Percentiles rank a stretch among this genome's conserved stretches.
Conservation (phyloP, 2,888 invertebrate species). For the Antheraea assamensis region DNA sequence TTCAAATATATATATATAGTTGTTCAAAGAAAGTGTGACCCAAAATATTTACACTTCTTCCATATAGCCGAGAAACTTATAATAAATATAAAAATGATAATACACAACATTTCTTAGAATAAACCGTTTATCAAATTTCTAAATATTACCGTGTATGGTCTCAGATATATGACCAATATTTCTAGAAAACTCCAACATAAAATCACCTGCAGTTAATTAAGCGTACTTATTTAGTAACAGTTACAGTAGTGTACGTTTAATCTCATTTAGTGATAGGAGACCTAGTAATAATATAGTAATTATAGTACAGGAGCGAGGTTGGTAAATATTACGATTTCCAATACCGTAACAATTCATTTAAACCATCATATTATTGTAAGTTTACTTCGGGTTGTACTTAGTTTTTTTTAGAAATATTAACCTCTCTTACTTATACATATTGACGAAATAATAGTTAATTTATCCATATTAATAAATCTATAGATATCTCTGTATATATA, state of each 20-base stretch:
- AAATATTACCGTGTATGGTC: not conserved
- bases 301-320: slow-evolving; percentile 45
- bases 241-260: slow-evolving; percentile 56
- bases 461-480: not conserved
- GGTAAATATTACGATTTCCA: not conserved
- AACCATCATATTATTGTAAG: not conserved
- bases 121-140: too few relatives aligned
- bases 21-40: too few relatives aligned
- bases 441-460: not conserved
- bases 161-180: not conserved
- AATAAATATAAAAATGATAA: too few relatives aligned
- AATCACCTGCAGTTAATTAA: slow-evolving; percentile 51
- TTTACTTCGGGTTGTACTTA: not conserved
- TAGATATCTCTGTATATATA: not conserved
- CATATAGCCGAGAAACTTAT: too few relatives aligned
- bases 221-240: slow-evolving; percentile 65
- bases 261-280: slow-evolving; percentile 75
- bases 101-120: too few relatives aligned
- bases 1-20: too few relatives aligned
- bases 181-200: slow-evolving; percentile 28
- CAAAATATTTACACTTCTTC: too few relatives aligned
- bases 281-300: slow-evolving; percentile 56
- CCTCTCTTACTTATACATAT: too few relatives aligned
- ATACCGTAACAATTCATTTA: not conserved
- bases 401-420: not conserved